Percentiles rank a stretch among this genome's conserved stretches.
These are phyloP conservation scores for Frankliniella intonsa DNA, from an alignment of 2,888 invertebrate species.

Conservation along the genomic window DNA sequence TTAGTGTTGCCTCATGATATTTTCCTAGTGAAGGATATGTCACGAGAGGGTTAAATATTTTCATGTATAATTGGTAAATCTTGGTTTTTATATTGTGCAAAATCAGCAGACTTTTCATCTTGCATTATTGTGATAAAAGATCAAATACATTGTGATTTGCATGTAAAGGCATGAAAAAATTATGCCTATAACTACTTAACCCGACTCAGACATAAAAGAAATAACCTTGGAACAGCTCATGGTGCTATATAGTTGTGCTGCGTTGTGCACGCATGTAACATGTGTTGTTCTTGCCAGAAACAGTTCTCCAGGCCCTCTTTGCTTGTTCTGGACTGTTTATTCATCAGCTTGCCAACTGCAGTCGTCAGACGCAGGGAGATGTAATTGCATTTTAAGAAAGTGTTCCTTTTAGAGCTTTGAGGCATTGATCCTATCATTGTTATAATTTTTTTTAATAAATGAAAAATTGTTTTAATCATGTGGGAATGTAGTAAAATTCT, in stretches of 20 bases:
- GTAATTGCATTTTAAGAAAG: conserved; percentile 20
- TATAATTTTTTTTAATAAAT: background rate
- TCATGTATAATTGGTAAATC: conserved; percentile 13
- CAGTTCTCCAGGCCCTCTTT: conserved; percentile 8
- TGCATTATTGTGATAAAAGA: conserved; percentile 15
- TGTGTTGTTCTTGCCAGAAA: conserved; percentile 2
- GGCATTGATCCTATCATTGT: background rate
- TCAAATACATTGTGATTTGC: conserved; percentile 23
- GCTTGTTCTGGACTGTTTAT: background rate
- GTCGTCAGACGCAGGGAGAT: conserved; percentile 11
- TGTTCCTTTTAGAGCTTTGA: conserved; percentile 19
- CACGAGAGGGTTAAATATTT: conserved; percentile 19
- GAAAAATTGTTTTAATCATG: background rate
- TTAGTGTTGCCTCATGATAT: conserved; percentile 25
- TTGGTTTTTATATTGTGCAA: conserved; percentile 4
- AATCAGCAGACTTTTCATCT: background rate
- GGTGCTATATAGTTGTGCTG: conserved; percentile 17
- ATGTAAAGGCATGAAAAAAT: conserved; percentile 11
- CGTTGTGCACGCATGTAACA: conserved; percentile 11
- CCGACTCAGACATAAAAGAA: conserved; percentile 26
- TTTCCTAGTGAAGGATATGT: background rate
- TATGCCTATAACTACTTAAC: conserved; percentile 15
- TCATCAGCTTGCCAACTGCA: conserved; percentile 6
- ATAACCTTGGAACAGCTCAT: conserved; percentile 14
- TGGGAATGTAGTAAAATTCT: conserved; percentile 15